Evolutionary conservation across 2,888 invertebrate genomes (phyloP).

Genomic region (Luperina testacea): DNA sequence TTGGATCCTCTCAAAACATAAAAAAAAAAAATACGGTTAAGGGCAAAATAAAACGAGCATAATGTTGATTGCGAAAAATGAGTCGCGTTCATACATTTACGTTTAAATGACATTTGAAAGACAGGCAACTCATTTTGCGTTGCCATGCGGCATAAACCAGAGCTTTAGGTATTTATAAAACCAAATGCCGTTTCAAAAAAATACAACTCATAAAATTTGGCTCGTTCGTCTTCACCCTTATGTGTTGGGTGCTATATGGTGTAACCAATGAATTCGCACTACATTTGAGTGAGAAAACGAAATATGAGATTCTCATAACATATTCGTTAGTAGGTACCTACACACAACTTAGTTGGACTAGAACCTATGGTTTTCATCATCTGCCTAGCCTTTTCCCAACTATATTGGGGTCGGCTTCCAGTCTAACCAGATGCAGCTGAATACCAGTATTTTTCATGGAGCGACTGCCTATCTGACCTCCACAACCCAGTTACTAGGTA

Average conservation of each 20-base stretch:
- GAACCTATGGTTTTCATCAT: background rate
- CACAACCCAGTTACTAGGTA: too few species aligned
- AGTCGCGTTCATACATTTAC: background rate
- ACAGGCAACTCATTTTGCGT: background rate
- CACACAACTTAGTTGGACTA: background rate
- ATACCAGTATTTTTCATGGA: too few species aligned
- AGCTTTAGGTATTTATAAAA: background rate
- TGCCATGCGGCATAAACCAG: background rate
- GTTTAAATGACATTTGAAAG: background rate
- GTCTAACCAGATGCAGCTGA: too few species aligned
- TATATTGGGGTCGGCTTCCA: too few species aligned
- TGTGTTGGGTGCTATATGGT: too few species aligned
- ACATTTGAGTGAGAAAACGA: background rate
- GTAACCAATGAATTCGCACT: background rate
- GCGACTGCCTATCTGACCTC: too few species aligned
- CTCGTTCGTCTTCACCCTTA: background rate
- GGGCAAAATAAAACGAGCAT: background rate
- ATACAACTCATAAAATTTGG: background rate
- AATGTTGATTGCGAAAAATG: background rate
- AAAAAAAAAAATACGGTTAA: background rate
- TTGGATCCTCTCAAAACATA: background rate
- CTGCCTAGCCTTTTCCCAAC: too few species aligned
- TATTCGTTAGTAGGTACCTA: background rate
- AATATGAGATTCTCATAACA: background rate
- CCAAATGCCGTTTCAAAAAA: too few species aligned